These are phyloP conservation scores for Drosophila stalkeri DNA, from an alignment of 2,888 invertebrate genomes.

Conservation along the genomic window DNA sequence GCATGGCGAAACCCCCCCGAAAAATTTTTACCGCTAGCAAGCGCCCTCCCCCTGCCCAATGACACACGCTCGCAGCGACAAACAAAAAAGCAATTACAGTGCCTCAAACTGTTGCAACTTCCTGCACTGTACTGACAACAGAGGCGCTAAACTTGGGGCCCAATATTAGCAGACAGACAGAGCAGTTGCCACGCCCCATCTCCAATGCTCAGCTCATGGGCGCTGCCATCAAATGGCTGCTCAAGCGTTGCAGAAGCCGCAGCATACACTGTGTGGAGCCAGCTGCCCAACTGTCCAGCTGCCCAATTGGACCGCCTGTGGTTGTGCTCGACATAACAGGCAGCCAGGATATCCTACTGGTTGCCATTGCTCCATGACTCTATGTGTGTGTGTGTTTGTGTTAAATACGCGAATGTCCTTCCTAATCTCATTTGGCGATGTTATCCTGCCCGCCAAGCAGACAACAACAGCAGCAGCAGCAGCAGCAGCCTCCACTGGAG, in stretches of 20 bases:
- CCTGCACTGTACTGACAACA: conserved; percentile 61
- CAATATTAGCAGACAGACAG: conserved; percentile 62
- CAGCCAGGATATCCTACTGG: conserved; percentile 76
- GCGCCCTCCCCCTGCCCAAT: not conserved
- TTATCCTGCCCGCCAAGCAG: conserved; percentile 67
- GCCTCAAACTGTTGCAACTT: conserved; percentile 82
- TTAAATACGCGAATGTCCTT: conserved; percentile 83
- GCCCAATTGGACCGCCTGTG: conserved; percentile 54
- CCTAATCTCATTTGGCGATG: conserved; percentile 82
- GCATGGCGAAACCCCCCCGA: conserved; percentile 34
- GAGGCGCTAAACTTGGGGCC: conserved; percentile 70
- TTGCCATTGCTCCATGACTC: conserved; percentile 36
- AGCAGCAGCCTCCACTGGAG: conserved; percentile 43
- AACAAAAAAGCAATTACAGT: conserved; percentile 83
- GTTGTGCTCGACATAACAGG: conserved; percentile 69
- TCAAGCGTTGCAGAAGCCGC: conserved; percentile 21
- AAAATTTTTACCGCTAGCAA: not conserved
- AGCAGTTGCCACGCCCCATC: not conserved
- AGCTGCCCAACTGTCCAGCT: conserved; percentile 25
- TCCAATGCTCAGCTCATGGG: not conserved
- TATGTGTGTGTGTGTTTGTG: conserved; percentile 45
- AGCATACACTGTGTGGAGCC: conserved; percentile 17
- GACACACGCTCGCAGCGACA: conserved; percentile 48
- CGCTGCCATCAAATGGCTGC: not conserved
- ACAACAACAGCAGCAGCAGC: conserved; percentile 47